Conservation (phyloP, 2,797 vertebrate species). For the Bucorvus abyssinicus region DNA sequence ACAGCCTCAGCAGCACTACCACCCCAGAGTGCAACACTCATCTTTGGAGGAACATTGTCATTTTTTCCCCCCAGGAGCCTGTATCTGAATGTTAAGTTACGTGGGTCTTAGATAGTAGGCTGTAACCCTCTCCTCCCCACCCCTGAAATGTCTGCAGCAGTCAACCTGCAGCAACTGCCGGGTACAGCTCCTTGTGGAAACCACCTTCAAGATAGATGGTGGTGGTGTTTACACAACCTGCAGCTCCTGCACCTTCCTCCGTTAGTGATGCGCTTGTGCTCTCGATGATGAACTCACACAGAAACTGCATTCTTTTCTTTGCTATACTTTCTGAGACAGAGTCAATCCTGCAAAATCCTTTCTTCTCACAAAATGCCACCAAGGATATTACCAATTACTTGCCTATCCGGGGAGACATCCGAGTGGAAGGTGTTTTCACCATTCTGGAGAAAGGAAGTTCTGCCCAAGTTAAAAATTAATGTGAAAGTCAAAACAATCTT, state of each 20-base stretch:
- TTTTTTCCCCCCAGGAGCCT: neutral
- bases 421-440: neutral
- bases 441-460: neutral
- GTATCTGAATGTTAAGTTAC: too few species aligned
- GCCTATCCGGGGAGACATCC: neutral
- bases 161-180: neutral
- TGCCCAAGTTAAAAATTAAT: neutral
- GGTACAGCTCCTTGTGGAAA: neutral
- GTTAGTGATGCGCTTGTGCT: neutral
- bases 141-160: neutral
- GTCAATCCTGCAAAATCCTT: neutral
- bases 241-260: neutral
- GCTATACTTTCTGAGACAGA: neutral
- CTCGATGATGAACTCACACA: neutral
- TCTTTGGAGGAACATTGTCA: neutral
- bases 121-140: neutral
- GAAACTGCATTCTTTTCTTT: neutral
- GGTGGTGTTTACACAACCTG: neutral
- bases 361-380: neutral
- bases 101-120: rapidly evolving
- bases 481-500: conserved; percentile 37
- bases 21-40: rapidly evolving
- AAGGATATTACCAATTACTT: neutral
- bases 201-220: rapidly evolving
- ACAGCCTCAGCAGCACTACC: neutral